Conservation (phyloP, 2,888 invertebrate species). For the Ormia ochracea region DNA sequence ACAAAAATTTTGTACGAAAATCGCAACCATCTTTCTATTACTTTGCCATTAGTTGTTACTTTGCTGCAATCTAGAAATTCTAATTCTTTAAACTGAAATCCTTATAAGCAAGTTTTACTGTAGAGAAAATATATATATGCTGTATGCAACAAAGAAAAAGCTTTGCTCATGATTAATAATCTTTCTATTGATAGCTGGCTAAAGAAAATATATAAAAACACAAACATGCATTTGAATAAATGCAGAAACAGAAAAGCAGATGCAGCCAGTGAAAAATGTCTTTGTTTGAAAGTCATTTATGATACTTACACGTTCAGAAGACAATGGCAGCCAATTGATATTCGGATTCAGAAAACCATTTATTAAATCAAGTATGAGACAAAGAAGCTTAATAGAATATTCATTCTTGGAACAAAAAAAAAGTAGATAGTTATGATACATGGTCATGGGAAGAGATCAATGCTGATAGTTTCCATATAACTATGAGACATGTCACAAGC, state of each 20-base stretch:
- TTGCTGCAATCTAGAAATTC: no score
- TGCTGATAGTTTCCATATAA: constrained; percentile 10
- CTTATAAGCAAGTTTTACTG: no score
- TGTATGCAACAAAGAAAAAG: neutral
- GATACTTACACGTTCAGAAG: constrained; percentile 47
- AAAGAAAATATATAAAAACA: no score
- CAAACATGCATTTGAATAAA: neutral
- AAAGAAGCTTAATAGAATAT: neutral
- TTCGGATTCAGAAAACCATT: constrained; percentile 43
- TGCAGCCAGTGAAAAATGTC: constrained; percentile 28
- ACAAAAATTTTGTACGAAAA: no score
- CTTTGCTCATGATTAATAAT: constrained; percentile 5
- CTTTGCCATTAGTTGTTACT: no score
- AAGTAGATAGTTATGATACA: constrained; percentile 31
- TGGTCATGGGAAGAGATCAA: constrained; percentile 20
- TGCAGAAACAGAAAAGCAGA: neutral
- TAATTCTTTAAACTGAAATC: no score
- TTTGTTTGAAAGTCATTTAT: constrained; percentile 41
- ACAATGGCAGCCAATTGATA: constrained; percentile 50
- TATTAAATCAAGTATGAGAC: constrained; percentile 42
- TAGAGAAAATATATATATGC: no score
- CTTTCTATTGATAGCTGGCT: neutral
- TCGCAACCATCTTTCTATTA: no score
- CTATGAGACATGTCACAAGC: constrained; percentile 8
- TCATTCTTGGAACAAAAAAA: neutral